Evolutionary conservation across 2,888 invertebrate genomes (phyloP).

Genomic region (Carpatolechia fugitivella): DNA sequence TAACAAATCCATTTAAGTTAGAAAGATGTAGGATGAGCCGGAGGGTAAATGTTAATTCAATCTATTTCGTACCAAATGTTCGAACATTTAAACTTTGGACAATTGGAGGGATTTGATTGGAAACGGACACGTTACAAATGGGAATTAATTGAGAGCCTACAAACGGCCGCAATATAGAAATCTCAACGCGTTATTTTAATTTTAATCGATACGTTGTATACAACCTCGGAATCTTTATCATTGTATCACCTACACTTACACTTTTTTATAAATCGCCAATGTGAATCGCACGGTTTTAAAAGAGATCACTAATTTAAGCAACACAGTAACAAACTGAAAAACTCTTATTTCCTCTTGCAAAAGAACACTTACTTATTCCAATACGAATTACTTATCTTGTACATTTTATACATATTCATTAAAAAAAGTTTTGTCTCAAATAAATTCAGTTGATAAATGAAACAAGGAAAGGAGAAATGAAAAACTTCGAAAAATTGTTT

Average conservation of each 20-base stretch:
- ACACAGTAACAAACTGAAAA: neutral
- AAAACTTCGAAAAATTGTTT: conserved; percentile 57
- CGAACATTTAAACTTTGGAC: conserved; percentile 1
- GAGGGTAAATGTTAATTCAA: neutral
- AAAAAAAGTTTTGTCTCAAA: conserved; percentile 7
- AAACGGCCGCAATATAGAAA: neutral
- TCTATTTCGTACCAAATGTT: neutral
- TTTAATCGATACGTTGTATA: too few species aligned
- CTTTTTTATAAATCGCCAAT: too few species aligned
- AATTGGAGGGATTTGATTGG: neutral
- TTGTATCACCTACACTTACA: too few species aligned
- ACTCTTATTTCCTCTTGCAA: neutral
- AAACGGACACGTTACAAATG: neutral
- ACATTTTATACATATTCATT: conserved; percentile 2
- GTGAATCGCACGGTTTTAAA: too few species aligned
- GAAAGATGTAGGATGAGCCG: neutral
- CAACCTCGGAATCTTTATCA: too few species aligned
- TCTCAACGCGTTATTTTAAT: too few species aligned
- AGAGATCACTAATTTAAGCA: too few species aligned
- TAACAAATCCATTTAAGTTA: neutral
- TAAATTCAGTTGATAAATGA: conserved; percentile 48
- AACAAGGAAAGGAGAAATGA: conserved; percentile 35
- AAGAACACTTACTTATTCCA: neutral
- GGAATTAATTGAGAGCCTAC: neutral
- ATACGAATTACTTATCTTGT: neutral